Percentiles rank a stretch among this genome's conserved stretches.
Conservation (phyloP, 1,140 invertebrate genomes). For the Hypsibius dujardini region DNA sequence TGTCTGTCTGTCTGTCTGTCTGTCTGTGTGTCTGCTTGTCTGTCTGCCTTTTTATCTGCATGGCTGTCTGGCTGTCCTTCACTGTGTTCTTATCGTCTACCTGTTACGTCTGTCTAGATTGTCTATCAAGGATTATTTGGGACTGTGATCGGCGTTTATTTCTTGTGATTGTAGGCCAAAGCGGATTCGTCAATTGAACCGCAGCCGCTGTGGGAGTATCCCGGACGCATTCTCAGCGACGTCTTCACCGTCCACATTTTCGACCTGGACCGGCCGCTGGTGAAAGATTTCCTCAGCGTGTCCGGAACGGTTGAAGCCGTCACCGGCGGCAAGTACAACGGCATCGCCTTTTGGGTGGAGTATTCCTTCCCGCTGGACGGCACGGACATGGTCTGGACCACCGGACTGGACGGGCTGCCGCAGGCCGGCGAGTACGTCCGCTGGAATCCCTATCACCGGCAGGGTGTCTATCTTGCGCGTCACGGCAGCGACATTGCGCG, state of each 20-base stretch:
- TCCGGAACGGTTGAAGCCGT: slow-evolving; percentile 9
- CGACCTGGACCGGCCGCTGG: slow-evolving; percentile 8
- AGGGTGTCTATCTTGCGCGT: not conserved
- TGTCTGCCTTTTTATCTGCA: too few species aligned
- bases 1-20: too few species aligned
- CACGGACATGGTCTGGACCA: slow-evolving; percentile 11
- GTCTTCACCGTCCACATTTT: slow-evolving; percentile 16
- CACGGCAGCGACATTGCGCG: not conserved
- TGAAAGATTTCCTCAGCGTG: slow-evolving; percentile 12
- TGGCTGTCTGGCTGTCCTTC: too few species aligned
- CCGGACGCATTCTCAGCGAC: slow-evolving; percentile 42
- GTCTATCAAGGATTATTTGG: too few species aligned
- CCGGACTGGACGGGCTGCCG: not conserved
- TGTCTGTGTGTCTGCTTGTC: too few species aligned
- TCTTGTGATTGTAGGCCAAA: slow-evolving; percentile 31
- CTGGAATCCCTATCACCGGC: slow-evolving; percentile 11
- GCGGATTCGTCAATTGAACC: slow-evolving; percentile 61
- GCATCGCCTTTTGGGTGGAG: slow-evolving; percentile 15
- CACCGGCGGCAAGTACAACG: slow-evolving; percentile 5
- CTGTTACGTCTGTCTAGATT: too few species aligned
- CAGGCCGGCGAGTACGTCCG: not conserved
- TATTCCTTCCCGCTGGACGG: slow-evolving; percentile 11
- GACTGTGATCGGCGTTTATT: too few species aligned
- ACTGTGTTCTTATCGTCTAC: too few species aligned
- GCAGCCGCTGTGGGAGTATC: slow-evolving; percentile 88